Evolutionary conservation across 2,113 vertebrate genomes (phyloP), one percentile per base, ranked within the genome.

Genomic region (Bagarius yarrelli): DNA sequence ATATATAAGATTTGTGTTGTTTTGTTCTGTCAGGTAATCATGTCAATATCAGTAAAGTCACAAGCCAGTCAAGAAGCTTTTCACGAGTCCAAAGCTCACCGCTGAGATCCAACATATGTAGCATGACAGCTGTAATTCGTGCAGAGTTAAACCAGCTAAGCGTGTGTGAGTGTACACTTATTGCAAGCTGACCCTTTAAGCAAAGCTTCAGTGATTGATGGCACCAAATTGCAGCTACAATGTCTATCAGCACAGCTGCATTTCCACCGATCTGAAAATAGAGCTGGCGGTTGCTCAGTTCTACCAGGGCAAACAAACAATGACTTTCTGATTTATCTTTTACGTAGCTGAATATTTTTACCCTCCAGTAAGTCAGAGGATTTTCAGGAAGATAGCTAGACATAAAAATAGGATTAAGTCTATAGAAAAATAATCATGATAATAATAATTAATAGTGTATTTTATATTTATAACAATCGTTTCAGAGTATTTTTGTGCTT

Each of bases 151-250:
- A 64, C 53, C 40, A 84, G 69, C n/a, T 27, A 67, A 60, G 52
- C 50, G n/a, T 67, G 64, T 77, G 53, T 55, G 53, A 56, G 34
- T 25, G 76, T 40, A 74, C 15, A 30, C 56, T 16, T 13, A 34
- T 57, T 79, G 78, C 19, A 47, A 74, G 74, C 74, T 81, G 78
- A 83, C 81, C 81, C 36, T 34, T 47, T 50, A 44, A 52, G 61
- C 59, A 81, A 16, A 8, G 50, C 40, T 30, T 8, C 27, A n/a
- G 36, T 84, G 85, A 86, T 85, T 76, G 85, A 86, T 78, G 74
- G 57, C 25, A 60, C 34, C 27, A 74, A 75, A 78, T 80, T 69
- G 74, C 73, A 50, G 47, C 66, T 66, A 63, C 75, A 69, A 74
- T 75, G 80, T 78, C 74, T 80, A 67, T 52, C 53, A 66, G 25